Evolutionary conservation across 2,888 invertebrate genomes (phyloP).

Genomic region (Copidosoma aretas): DNA sequence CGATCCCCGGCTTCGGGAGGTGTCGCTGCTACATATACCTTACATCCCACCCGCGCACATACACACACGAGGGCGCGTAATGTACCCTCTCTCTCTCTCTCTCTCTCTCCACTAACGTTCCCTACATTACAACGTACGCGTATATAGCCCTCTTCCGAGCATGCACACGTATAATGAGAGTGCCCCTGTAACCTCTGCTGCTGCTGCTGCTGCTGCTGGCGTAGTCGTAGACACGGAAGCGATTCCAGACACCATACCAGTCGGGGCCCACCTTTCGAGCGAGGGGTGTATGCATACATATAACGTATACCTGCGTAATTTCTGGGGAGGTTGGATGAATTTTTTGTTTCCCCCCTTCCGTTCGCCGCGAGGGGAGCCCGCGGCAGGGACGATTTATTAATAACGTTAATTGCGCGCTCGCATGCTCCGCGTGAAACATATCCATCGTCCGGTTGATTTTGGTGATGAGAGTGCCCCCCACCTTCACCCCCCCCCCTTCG

Average conservation of each 20-base stretch:
- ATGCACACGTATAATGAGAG: conserved; percentile 22
- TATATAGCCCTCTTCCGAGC: conserved; percentile 3
- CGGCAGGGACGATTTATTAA: conserved; percentile 20
- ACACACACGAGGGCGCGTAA: too few relatives aligned
- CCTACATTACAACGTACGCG: background rate
- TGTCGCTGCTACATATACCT: conserved; percentile 9
- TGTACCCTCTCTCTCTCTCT: background rate
- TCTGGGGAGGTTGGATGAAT: conserved; percentile 10
- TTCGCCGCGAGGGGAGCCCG: too few relatives aligned
- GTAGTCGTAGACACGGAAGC: conserved; percentile 24
- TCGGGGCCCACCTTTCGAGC: background rate
- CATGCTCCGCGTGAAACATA: background rate
- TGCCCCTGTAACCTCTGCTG: background rate
- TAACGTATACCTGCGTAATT: background rate
- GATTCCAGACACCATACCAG: conserved; percentile 2
- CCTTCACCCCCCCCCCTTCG: too few relatives aligned
- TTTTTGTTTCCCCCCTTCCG: conserved; percentile 2
- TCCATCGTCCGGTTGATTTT: too few relatives aligned
- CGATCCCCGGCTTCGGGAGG: conserved; percentile 9
- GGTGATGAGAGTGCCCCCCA: too few relatives aligned
- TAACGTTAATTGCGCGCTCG: conserved; percentile 32
- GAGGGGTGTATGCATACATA: too few relatives aligned
- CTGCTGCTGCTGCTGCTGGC: too few relatives aligned
- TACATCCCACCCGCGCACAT: too few relatives aligned
- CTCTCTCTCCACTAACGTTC: too few relatives aligned